Base-by-base conservation (phyloP, 2,888 invertebrate genomes). In the Drosophila tanythrix region DNA sequence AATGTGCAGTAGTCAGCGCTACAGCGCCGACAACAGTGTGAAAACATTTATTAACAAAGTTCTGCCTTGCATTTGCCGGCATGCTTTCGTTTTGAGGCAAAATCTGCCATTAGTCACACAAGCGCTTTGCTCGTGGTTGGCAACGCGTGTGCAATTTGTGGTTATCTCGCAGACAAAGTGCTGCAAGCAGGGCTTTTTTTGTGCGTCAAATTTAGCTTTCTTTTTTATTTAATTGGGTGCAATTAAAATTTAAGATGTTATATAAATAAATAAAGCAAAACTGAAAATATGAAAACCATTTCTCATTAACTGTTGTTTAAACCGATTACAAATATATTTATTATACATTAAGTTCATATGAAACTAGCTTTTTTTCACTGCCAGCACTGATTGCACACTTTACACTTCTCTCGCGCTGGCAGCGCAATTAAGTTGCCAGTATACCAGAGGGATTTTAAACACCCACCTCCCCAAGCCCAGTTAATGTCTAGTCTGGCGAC, bases 371-470 rank as follows among this genome's bases (percentile, higher is more conserved):
- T 21, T 21, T 46, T 25, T 15, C 15, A 46, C 15, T 25, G 25
- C 13, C 8, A 46, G 25, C 46, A 15, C 25, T 15, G 7, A 46
- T 46, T 6, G 11, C n/a, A 33, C 31, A 46, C 36, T 40, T 25
- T n/a, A 29, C 40, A 55, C 36, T 40, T 46, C 25, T 73, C 38
- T 31, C 52, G 36, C 60, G 50, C 52, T 62, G 79, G 76, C 70
- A 79, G 69, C 25, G 40, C 60, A 81, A 81, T 78, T 70, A 81
- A 78, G 72, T 70, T 61, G 55, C 58, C 36, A 60, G 52, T 46
- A 58, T n/a, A 2, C 21, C 21, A 38, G 53, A 58, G 43, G 43
- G 52, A 70, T 65, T 59, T 69, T 56, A 31, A 31, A 18, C 25
- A 46, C n/a, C 51, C 4, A 33, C 15, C 35, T 18, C 15, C 13